Base-by-base conservation (phyloP, 2,797 vertebrate genomes). In the Meriones psammophilus region DNA sequence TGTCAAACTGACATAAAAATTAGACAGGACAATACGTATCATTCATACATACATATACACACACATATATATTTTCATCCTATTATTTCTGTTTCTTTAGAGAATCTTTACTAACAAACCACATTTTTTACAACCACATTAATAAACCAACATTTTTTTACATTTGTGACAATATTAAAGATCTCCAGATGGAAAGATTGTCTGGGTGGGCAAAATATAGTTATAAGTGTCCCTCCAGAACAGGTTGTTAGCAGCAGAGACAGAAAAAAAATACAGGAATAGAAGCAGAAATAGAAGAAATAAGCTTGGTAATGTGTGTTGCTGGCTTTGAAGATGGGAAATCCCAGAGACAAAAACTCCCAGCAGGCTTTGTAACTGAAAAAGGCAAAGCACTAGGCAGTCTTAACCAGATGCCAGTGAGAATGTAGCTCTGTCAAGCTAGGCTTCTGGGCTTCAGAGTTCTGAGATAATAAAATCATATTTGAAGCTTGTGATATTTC, bases 111-210 rank as follows among this genome's bases (percentile, higher is more conserved):
- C 36, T 46, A 66, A 64, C 64, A 66, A 84, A 42, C 36, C 15
- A 60, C 13, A 64, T 39, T 39, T 39, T 39, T 39, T 39, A 39
- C 39, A 39, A 39, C 39, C 39, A 39, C 39, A 39, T 39, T 39
- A 39, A 39, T 84, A 84, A 84, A 46, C 26, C 8, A 74, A 20
- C 0, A 8, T 0, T 58, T 42, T 42, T 62, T 78, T 74, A 5
- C 1, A 24, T 94, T 69, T 94, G 88, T 68, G 12, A 64, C 56
- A 90, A 84, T 71, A 30, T 78, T 68, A 83, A 92, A 33, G 28
- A 50, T 85, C n/a, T 93, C 86, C 42, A 80, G 24, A 39, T 36
- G 28, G 50, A 33, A 9, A 90, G n/a, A 62, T 68, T 81, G 64
- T 66, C n/a, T 9, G 69, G n/a, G 36, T 80, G 17, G 50, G 12